Evolutionary conservation across 2,797 vertebrate species (phyloP).

Genomic region (Syngnathus rostellatus): DNA sequence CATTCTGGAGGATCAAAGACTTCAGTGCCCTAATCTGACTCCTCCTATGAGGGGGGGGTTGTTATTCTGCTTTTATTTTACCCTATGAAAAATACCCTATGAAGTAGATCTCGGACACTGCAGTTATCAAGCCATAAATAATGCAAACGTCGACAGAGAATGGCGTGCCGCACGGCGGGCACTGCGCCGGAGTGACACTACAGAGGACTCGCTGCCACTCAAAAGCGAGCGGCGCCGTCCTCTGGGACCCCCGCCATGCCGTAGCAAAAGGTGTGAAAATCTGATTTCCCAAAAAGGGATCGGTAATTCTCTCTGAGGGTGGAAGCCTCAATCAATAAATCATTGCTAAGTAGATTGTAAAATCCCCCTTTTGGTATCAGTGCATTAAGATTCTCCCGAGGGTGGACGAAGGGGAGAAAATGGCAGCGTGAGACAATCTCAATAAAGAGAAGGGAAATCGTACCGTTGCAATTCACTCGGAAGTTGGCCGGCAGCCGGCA

Average conservation of each 20-base stretch:
- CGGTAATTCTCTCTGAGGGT: constrained; percentile 97
- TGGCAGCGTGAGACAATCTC: constrained; percentile 78
- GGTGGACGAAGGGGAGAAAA: constrained; percentile 52
- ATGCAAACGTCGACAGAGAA: constrained; percentile 49
- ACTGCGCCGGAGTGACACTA: constrained; percentile 72
- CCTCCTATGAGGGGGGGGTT: constrained; percentile 77
- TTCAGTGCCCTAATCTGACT: constrained; percentile 87
- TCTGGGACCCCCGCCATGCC: constrained; percentile 76
- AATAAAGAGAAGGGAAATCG: constrained; percentile 80
- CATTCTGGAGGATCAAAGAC: constrained; percentile 91
- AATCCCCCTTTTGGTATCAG: constrained; percentile 82
- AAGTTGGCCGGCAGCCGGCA: constrained; percentile 61
- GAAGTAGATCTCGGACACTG: constrained; percentile 21
- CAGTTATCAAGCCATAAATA: constrained; percentile 53
- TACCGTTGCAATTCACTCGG: constrained; percentile 80
- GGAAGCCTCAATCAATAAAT: constrained; percentile 93
- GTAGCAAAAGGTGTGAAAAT: constrained; percentile 96
- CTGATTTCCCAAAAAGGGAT: constrained; percentile 99
- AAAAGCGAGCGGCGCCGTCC: constrained; percentile 78
- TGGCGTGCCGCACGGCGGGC: constrained; percentile 25
- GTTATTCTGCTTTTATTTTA: constrained; percentile 57
- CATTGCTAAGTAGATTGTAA: constrained; percentile 99
- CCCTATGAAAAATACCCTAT: constrained; percentile 23
- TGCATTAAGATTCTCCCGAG: constrained; percentile 87
- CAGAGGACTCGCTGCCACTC: constrained; percentile 76